Conservation (phyloP, 2,888 invertebrate species). For the Diaphora mendica region DNA sequence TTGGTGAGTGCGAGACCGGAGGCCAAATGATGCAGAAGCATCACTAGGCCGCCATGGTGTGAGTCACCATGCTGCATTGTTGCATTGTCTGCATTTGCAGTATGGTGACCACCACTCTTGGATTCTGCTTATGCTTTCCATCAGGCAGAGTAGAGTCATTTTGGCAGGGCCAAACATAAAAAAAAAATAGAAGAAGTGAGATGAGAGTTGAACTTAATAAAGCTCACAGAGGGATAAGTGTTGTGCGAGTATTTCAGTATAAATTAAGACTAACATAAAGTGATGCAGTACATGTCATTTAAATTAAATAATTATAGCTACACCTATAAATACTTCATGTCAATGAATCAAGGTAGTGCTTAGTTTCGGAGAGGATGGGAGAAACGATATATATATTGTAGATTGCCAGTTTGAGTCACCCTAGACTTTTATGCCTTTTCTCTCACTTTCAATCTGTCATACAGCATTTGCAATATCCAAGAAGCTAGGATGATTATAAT, state of each 20-base stretch:
- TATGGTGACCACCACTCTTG: too few relatives aligned
- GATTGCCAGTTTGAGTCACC: too few relatives aligned
- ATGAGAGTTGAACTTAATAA: too few relatives aligned
- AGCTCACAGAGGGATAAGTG: background rate
- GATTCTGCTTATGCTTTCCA: too few relatives aligned
- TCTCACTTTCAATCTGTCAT: background rate
- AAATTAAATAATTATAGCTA: conserved; percentile 18
- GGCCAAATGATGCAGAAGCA: too few relatives aligned
- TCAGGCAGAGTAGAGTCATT: too few relatives aligned
- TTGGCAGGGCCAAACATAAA: too few relatives aligned
- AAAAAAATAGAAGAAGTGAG: too few relatives aligned
- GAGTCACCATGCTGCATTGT: too few relatives aligned
- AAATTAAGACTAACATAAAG: background rate
- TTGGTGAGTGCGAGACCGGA: too few relatives aligned
- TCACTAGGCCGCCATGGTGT: too few relatives aligned
- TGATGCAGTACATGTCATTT: conserved; percentile 11
- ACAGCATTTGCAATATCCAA: conserved; percentile 26
- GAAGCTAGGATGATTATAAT: background rate
- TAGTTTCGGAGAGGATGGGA: conserved; percentile 30
- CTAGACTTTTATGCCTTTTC: conserved; percentile 7
- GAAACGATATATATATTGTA: background rate
- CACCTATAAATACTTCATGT: conserved; percentile 25
- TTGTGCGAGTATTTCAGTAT: background rate
- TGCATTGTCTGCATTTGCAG: too few relatives aligned
- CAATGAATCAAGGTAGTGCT: conserved; percentile 24